Percentiles rank a stretch among this genome's conserved stretches.
phyloP scores from a whole-genome alignment of 2,113 vertebrate species.

The Alouatta palliata region DNA sequence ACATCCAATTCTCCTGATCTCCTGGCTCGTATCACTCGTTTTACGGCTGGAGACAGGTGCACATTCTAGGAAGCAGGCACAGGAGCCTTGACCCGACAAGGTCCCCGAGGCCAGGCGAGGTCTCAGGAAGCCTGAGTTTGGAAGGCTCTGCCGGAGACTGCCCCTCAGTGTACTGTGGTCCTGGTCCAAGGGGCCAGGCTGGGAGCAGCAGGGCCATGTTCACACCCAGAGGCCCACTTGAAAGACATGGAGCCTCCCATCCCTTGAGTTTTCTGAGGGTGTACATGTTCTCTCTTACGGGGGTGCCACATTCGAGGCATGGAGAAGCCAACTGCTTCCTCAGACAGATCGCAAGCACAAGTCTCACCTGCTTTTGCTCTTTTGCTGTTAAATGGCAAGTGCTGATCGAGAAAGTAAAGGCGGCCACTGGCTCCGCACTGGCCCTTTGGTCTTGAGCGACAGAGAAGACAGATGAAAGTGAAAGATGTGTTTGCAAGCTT shows the following conservation, averaged over 20 bases:
- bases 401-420: background rate
- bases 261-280: too few relatives aligned
- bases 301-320: too few relatives aligned
- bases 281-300: background rate
- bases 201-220: rapidly evolving
- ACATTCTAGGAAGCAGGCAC: rapidly evolving
- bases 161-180: rapidly evolving
- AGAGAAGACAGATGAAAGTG: background rate
- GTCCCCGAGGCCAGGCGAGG: background rate
- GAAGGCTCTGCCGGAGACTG: rapidly evolving
- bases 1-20: background rate
- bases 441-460: too few relatives aligned
- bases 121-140: background rate
- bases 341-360: rapidly evolving
- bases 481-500: background rate
- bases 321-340: background rate
- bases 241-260: background rate
- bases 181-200: background rate
- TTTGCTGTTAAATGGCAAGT: background rate
- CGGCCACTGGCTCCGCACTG: background rate
- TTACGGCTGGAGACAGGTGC: background rate
- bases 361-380: too few relatives aligned
- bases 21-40: background rate
- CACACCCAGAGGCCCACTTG: rapidly evolving
- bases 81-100: rapidly evolving